Conservation (phyloP, 2,797 vertebrate genomes). For the Amniataba percoides region DNA sequence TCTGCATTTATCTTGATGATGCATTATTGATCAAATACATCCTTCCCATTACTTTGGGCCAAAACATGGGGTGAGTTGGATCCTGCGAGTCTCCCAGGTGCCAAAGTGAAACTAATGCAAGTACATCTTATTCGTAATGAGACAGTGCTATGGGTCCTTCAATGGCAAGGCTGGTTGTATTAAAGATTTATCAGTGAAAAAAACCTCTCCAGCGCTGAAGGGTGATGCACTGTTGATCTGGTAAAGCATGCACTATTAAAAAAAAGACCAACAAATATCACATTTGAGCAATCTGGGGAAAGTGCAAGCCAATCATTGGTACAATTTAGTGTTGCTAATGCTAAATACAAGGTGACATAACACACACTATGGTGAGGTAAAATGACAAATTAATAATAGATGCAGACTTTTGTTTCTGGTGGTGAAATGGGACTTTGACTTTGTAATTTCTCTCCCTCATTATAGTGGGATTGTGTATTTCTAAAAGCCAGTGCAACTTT, state of each 20-base stretch:
- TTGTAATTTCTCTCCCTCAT: slow-evolving; percentile 64
- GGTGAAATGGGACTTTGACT: slow-evolving; percentile 66
- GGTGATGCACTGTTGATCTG: slow-evolving; percentile 47
- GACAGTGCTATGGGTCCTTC: slow-evolving; percentile 44
- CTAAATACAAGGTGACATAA: slow-evolving; percentile 63
- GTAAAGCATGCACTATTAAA: slow-evolving; percentile 64
- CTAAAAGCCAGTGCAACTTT: slow-evolving; percentile 71
- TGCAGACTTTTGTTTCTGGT: slow-evolving; percentile 63
- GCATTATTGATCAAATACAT: slow-evolving; percentile 66
- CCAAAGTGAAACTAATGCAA: slow-evolving; percentile 64
- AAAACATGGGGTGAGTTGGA: slow-evolving; percentile 60
- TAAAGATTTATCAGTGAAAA: slow-evolving; percentile 63
- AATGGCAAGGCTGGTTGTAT: slow-evolving; percentile 53
- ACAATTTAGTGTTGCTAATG: slow-evolving; percentile 53
- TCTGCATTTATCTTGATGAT: slow-evolving; percentile 53
- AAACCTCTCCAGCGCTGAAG: slow-evolving; percentile 39
- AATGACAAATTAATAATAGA: slow-evolving; percentile 65
- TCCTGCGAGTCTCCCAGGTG: slow-evolving; percentile 38
- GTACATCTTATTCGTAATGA: slow-evolving; percentile 62
- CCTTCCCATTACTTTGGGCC: slow-evolving; percentile 48
- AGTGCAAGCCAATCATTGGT: slow-evolving; percentile 48
- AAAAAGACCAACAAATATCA: slow-evolving; percentile 54
- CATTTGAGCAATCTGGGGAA: slow-evolving; percentile 55
- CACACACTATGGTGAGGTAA: slow-evolving; percentile 46
- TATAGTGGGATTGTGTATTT: slow-evolving; percentile 67